Base-by-base conservation (phyloP, 2,113 vertebrate genomes). In the Podiceps cristatus region DNA sequence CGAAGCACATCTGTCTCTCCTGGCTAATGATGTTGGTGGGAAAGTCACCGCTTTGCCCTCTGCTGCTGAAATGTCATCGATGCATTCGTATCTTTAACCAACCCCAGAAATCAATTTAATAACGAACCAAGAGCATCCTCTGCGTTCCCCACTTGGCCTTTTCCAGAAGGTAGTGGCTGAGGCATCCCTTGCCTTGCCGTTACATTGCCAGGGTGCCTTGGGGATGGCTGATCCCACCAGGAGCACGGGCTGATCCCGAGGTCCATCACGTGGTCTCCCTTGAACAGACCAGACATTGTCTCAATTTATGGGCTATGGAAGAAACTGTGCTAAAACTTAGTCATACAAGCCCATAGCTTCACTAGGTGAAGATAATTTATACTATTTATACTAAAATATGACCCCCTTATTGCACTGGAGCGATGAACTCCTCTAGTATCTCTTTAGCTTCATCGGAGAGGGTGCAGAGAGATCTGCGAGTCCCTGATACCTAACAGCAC, bases 21-120 rank as follows among this genome's bases (percentile, higher is more conserved):
- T 0, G 0, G 22, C 2, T 73, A 3, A 23, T 4, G 75, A 15
- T 60, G 63, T 6, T 3, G 10, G 18, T 31, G 60, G 50, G 55
- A 33, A 62, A 66, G 45, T 19, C 74, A 17, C 42, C 1, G 2
- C 63, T 60, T 71, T 77, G 50, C 18, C 53, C 62, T 44, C n/a
- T 11, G 44, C 74, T 74, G 66, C 52, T 60, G 53, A 45, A 86
- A 68, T 19, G 12, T 22, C 67, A 37, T 2, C 33, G 31, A 49
- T 2, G 14, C 8, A 4, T 35, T 19, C 1, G 3, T 58, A 52
- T n/a, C 60, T 75, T 87, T 40, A 37, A 86, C 5, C 25, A 37
- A 14, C 11, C 19, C 59, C 42, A 69, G 45, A 74, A 83, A 90
- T 10, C 2, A 42, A 58, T 53, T 82, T 35, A 52, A 64, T 18